A percentile compares a stretch with the other conserved stretches of the same genome.
Evolutionary conservation across 2,888 invertebrate species (phyloP).

Genomic region (Leptinotarsa juncta): DNA sequence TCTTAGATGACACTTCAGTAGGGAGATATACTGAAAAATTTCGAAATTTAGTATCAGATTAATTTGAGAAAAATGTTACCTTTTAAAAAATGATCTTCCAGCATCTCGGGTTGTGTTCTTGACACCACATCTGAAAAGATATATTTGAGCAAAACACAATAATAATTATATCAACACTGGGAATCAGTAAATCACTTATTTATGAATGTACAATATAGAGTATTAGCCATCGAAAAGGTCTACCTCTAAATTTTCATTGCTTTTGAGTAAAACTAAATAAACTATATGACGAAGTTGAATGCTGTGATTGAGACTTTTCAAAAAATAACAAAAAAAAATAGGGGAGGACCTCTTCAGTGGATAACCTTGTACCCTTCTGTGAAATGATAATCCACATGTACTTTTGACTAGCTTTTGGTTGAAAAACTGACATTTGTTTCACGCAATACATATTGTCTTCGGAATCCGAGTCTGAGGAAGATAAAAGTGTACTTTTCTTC

Average conservation of each 20-base stretch:
- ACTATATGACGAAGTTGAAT: too few relatives aligned
- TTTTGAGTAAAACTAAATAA: too few relatives aligned
- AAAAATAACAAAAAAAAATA: not conserved
- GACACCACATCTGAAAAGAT: not conserved
- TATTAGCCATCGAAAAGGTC: too few relatives aligned
- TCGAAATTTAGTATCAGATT: not conserved
- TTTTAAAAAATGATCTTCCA: conserved; percentile 1
- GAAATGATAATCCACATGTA: too few relatives aligned
- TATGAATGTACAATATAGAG: too few relatives aligned
- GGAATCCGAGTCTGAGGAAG: conserved; percentile 5
- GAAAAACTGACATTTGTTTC: not conserved
- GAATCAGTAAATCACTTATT: too few relatives aligned
- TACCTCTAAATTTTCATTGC: too few relatives aligned
- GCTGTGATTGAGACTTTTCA: too few relatives aligned
- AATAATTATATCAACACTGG: too few relatives aligned
- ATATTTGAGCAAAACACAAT: too few relatives aligned
- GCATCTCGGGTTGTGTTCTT: conserved; percentile 8
- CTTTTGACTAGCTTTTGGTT: not conserved
- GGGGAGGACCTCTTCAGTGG: not conserved
- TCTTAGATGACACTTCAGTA: not conserved
- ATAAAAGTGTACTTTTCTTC: conserved; percentile 10
- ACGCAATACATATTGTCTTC: not conserved
- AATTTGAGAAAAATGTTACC: not conserved
- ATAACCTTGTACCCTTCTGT: not conserved
- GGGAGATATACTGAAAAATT: conserved; percentile 6